These are phyloP conservation scores for Rhegmatorhina hoffmannsi DNA, from an alignment of 2,113 vertebrate species.

Conservation along the genomic window DNA sequence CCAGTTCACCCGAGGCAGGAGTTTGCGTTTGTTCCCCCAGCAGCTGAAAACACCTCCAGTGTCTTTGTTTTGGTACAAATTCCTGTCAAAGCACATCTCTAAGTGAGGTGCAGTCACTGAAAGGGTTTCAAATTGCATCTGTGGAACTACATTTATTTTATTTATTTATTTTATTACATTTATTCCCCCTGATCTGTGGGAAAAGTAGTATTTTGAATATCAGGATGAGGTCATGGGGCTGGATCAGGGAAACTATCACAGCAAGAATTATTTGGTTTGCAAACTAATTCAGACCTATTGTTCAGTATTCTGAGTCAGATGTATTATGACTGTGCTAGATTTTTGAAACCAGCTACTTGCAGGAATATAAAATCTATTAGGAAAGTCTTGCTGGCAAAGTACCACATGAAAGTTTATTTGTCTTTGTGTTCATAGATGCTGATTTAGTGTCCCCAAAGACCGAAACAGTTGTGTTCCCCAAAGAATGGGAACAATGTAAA, in stretches of 20 bases:
- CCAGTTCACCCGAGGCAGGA: neutral
- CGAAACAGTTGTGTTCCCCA: neutral
- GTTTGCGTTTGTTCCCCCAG: neutral
- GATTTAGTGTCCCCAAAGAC: neutral
- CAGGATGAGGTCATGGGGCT: constrained; percentile 63
- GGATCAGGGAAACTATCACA: neutral
- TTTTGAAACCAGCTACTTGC: neutral
- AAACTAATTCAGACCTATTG: constrained; percentile 39
- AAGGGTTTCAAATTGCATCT: constrained; percentile 43
- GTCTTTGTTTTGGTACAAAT: constrained; percentile 28
- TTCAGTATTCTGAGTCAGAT: constrained; percentile 33
- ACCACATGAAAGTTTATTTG: neutral
- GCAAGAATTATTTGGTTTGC: constrained; percentile 16
- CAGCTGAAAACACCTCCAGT: neutral
- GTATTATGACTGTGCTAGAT: neutral
- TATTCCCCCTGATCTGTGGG: constrained; percentile 54
- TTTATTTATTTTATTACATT: no score
- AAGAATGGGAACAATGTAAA: neutral
- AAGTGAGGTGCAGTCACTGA: constrained; percentile 42
- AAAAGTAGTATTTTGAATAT: constrained; percentile 68
- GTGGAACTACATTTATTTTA: constrained; percentile 69
- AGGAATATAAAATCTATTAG: neutral
- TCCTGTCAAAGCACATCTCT: constrained; percentile 46
- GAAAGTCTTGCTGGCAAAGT: neutral
- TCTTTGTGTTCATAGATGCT: neutral